Evolutionary conservation across 2,113 vertebrate species (phyloP).

Genomic region (Myotis yumanensis): DNA sequence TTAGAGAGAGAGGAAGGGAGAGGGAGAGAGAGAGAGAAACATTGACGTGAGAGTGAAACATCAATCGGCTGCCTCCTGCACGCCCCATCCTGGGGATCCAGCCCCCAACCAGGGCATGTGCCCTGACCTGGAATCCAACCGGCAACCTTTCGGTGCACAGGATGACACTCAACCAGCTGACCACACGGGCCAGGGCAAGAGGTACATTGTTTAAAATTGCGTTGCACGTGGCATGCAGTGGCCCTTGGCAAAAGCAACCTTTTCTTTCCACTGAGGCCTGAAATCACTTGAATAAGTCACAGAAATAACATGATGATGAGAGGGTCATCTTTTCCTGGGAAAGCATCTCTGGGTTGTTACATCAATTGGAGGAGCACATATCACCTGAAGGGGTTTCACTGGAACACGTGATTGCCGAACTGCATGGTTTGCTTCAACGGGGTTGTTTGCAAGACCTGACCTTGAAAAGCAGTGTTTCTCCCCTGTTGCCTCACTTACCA

Average conservation of each 20-base stretch:
- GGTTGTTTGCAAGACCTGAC: background rate
- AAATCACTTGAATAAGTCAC: background rate
- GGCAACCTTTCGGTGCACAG: no score
- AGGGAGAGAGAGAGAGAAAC: no score
- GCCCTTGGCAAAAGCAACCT: background rate
- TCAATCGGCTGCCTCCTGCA: no score
- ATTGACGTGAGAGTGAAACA: no score
- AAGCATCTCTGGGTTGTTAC: background rate
- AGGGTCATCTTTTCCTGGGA: background rate
- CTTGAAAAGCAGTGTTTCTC: background rate
- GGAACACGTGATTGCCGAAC: accelerated
- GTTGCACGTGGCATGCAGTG: accelerated
- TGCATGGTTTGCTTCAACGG: background rate
- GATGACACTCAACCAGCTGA: no score
- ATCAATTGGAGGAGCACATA: background rate
- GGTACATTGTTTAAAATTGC: background rate
- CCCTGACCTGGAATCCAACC: no score
- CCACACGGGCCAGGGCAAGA: no score
- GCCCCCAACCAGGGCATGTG: no score
- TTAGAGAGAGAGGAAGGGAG: no score
- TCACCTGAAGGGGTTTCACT: background rate
- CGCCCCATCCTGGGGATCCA: no score
- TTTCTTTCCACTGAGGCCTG: background rate
- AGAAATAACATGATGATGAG: background rate
- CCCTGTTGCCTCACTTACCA: background rate